Evolutionary conservation across 2,113 vertebrate genomes (phyloP), one percentile per base, ranked within the genome.

Genomic region (Peromyscus maniculatus): DNA sequence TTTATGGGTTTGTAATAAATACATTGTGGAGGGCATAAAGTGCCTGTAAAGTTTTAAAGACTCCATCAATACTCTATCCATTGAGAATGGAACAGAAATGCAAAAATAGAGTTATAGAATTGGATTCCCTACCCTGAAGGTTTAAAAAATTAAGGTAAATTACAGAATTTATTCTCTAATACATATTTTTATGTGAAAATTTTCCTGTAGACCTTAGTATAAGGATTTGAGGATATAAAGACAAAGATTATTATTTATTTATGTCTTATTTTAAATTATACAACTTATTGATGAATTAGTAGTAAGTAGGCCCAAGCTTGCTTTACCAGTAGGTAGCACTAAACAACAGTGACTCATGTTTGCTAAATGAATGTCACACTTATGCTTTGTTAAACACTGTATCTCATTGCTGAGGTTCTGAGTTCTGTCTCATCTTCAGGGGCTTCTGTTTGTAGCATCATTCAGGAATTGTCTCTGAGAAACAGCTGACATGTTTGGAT

Each of bases 1-100:
- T 95, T 95, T 96, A 97, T 94, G 67, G 57, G 1, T 94, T 87
- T 86, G 6, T 80, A 93, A 87, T 97, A 95, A 93, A 95, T 89
- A 9, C 87, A n/a, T 90, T 92, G 26, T 94, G 36, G 57, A 9
- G 66, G 3, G n/a, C 21, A 86, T 57, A 93, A 96, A 91, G 87
- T 71, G 31, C 71, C 19, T 86, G 0, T 66, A 91, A 62, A 75
- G 64, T 96, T 62, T 88, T 24, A 90, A 46, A 1, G 67, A 64
- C 86, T 75, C 91, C 80, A 93, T 96, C n/a, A 87, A 82, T 88
- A 92, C 17, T 4, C 24, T n/a, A 6, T 55, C 62, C 28, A 69
- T 12, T 72, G 8, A 79, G 24, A 78, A 72, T 94, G 67, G 43
- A 79, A 87, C 11, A 95, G 77, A 87, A 83, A 97, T 52, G 2